Percentiles rank a stretch among this genome's conserved stretches.
These are phyloP conservation scores for Cataglyphis hispanica DNA, from an alignment of 1,140 invertebrate genomes.

Conservation along the genomic window DNA sequence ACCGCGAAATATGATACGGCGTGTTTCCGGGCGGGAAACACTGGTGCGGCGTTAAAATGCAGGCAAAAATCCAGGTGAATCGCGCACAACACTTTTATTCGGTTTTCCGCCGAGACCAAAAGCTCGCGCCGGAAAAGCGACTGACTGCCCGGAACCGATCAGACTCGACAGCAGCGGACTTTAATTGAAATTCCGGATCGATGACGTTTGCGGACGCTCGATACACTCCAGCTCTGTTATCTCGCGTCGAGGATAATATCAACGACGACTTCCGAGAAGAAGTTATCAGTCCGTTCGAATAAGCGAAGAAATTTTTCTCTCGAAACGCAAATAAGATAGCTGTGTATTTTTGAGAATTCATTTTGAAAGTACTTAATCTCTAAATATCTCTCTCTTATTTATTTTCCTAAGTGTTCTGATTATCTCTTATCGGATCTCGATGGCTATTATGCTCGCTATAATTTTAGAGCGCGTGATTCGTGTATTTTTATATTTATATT, in stretches of 20 bases:
- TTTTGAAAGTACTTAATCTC: neutral
- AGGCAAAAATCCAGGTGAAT: slow-evolving; percentile 42
- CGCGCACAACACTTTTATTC: slow-evolving; percentile 24
- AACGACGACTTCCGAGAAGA: slow-evolving; percentile 2
- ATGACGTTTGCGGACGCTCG: slow-evolving; percentile 18
- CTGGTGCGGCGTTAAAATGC: neutral
- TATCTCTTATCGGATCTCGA: neutral
- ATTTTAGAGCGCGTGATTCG: too few species aligned
- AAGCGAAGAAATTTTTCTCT: neutral
- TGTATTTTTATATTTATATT: too few species aligned
- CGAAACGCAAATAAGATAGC: neutral
- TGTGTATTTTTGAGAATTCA: neutral
- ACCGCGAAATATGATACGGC: slow-evolving; percentile 3
- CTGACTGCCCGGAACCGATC: slow-evolving; percentile 39
- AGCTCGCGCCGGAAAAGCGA: slow-evolving; percentile 36
- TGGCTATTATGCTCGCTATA: too few species aligned
- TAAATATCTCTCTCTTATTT: neutral
- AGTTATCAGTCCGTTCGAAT: neutral
- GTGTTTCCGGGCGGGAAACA: neutral
- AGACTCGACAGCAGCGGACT: slow-evolving; percentile 25
- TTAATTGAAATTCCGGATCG: slow-evolving; percentile 59
- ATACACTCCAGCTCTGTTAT: neutral
- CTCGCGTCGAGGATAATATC: neutral
- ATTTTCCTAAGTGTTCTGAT: neutral
- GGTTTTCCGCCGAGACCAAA: neutral